phyloP scores from a whole-genome alignment of 2,888 invertebrate species.

The Aricia artaxerxes region DNA sequence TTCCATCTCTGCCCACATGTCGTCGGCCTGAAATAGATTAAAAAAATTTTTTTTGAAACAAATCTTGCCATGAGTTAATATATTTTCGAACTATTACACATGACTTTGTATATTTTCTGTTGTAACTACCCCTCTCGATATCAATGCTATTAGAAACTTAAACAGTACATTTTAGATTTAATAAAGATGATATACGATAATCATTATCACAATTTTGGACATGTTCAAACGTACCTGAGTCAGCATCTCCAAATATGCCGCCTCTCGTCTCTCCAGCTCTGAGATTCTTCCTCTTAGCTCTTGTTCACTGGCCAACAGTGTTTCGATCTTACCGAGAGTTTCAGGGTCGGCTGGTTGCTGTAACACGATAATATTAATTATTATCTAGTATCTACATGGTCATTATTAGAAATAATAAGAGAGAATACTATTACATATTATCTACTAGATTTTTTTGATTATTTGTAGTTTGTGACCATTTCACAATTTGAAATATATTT shows the following conservation, averaged over 20 bases:
- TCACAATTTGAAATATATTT: too few relatives aligned
- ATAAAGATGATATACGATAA: too few relatives aligned
- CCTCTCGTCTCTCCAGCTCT: conserved; percentile 83
- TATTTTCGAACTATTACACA: background rate
- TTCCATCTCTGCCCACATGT: conserved; percentile 86
- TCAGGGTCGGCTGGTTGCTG: conserved; percentile 59
- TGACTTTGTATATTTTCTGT: too few relatives aligned
- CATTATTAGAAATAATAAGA: too few relatives aligned
- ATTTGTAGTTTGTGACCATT: too few relatives aligned
- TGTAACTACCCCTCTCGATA: too few relatives aligned
- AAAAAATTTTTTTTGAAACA: background rate
- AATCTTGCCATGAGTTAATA: background rate
- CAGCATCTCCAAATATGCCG: conserved; percentile 85
- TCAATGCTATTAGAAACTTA: too few relatives aligned
- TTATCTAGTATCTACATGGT: background rate
- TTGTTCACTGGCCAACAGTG: conserved; percentile 77
- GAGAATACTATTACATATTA: too few relatives aligned
- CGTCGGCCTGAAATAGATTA: conserved; percentile 72
- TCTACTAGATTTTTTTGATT: too few relatives aligned
- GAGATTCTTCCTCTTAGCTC: conserved; percentile 82
- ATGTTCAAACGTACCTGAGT: conserved; percentile 63
- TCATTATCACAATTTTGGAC: too few relatives aligned
- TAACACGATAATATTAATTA: background rate
- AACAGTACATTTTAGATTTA: too few relatives aligned
- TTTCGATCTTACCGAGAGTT: conserved; percentile 54